A percentile compares a stretch with the other conserved stretches of the same genome.
Evolutionary conservation across 2,797 vertebrate genomes (phyloP).

Genomic region (Danio tinwini): DNA sequence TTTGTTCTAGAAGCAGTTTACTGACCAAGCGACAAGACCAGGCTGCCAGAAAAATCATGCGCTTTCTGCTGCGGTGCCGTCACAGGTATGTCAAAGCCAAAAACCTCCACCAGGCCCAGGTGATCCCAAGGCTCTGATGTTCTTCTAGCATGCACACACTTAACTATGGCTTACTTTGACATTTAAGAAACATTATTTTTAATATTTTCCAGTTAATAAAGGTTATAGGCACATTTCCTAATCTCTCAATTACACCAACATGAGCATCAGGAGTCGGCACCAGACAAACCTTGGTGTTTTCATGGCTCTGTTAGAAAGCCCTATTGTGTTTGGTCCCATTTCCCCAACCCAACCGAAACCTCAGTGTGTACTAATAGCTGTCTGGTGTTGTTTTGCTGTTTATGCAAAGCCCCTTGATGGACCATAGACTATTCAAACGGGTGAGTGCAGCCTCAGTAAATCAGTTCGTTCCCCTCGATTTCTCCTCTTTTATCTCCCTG

Average conservation of each 20-base stretch:
- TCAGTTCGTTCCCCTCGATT: slow-evolving; percentile 74
- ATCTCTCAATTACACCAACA: slow-evolving; percentile 7
- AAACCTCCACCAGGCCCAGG: background rate
- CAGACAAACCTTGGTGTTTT: slow-evolving; percentile 27
- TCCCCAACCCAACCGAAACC: slow-evolving; percentile 74
- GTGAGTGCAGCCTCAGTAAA: slow-evolving; percentile 93
- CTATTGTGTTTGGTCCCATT: slow-evolving; percentile 63
- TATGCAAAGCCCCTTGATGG: slow-evolving; percentile 98
- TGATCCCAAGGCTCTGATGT: background rate
- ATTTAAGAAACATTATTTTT: background rate
- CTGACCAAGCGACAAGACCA: slow-evolving; percentile 99
- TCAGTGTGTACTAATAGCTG: slow-evolving; percentile 89
- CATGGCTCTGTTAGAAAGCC: slow-evolving; percentile 46
- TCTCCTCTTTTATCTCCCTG: slow-evolving; percentile 40
- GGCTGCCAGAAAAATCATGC: slow-evolving; percentile 98
- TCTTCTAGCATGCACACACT: slow-evolving; percentile 18
- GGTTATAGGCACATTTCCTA: background rate
- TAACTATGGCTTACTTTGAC: background rate
- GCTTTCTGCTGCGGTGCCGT: slow-evolving; percentile 97
- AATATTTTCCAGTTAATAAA: background rate
- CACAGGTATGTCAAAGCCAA: slow-evolving; percentile 85
- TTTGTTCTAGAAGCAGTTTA: slow-evolving; percentile 87
- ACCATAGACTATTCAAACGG: slow-evolving; percentile 99
- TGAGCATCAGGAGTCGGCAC: background rate
- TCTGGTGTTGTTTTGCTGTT: slow-evolving; percentile 98